phyloP scores from a whole-genome alignment of 1,140 invertebrate species.

The Eumaeus atala region DNA sequence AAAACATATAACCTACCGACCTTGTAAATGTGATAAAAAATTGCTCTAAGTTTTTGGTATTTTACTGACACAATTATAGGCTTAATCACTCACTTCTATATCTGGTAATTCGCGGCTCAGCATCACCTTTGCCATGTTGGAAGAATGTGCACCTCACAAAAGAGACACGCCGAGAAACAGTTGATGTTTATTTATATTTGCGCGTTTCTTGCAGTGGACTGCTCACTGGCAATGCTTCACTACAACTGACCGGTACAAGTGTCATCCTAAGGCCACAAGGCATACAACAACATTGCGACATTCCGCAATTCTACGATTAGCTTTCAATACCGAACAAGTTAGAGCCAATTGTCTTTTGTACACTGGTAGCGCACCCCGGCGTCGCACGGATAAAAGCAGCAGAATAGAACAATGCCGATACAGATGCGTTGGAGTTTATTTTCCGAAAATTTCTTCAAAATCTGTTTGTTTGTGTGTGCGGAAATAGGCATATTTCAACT shows the following conservation, averaged over 20 bases:
- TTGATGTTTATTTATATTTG: constrained; percentile 13
- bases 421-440: no score
- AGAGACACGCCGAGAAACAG: background rate
- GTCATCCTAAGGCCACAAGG: no score
- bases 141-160: background rate
- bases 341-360: no score
- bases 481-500: no score
- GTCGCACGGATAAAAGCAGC: no score
- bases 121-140: constrained; percentile 61
- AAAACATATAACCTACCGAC: background rate
- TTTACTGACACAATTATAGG: constrained; percentile 8
- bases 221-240: constrained; percentile 63
- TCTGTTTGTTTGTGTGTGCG: no score
- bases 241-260: constrained; percentile 33
- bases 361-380: no score
- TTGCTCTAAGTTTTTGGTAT: constrained; percentile 1
- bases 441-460: no score
- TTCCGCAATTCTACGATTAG: no score
- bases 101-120: constrained; percentile 80
- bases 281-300: no score
- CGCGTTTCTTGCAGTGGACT: constrained; percentile 45
- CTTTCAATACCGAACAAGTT: no score
- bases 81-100: constrained; percentile 78
- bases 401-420: no score
- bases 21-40: constrained; percentile 6